Evolutionary conservation across 2,113 vertebrate species (phyloP).

Genomic region (Xerus inauris): DNA sequence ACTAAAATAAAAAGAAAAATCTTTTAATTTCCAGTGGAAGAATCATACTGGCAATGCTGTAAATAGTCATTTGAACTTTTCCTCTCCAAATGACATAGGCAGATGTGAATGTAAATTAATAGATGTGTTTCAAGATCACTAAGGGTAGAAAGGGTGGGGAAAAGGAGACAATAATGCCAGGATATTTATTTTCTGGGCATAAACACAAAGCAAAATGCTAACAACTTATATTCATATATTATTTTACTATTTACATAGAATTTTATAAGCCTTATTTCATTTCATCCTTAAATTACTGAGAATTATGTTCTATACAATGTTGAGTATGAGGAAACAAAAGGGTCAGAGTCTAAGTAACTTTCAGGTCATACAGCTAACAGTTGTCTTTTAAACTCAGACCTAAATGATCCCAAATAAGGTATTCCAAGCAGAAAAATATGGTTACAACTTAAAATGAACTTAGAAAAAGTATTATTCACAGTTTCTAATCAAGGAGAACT

Average conservation of each 20-base stretch:
- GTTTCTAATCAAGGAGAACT: constrained; percentile 62
- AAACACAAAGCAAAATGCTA: constrained; percentile 20
- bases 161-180: background rate
- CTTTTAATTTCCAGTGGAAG: constrained; percentile 2
- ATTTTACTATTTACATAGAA: constrained; percentile 41
- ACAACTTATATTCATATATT: background rate
- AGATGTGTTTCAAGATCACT: constrained; percentile 12
- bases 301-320: constrained; percentile 27
- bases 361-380: background rate
- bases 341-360: constrained; percentile 42
- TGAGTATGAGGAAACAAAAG: constrained; percentile 38
- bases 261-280: constrained; percentile 30
- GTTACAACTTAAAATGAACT: constrained; percentile 55
- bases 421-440: constrained; percentile 56
- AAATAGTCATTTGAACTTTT: constrained; percentile 47
- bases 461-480: constrained; percentile 62
- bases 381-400: constrained; percentile 51
- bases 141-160: background rate
- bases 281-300: constrained; percentile 39
- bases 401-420: constrained; percentile 47
- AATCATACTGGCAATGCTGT: background rate
- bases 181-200: constrained; percentile 11
- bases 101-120: constrained; percentile 18
- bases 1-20: constrained; percentile 25
- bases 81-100: constrained; percentile 20